A percentile compares a stretch with the other conserved stretches of the same genome.
phyloP scores from a whole-genome alignment of 2,888 invertebrate species.

The Sisyra terminalis region DNA sequence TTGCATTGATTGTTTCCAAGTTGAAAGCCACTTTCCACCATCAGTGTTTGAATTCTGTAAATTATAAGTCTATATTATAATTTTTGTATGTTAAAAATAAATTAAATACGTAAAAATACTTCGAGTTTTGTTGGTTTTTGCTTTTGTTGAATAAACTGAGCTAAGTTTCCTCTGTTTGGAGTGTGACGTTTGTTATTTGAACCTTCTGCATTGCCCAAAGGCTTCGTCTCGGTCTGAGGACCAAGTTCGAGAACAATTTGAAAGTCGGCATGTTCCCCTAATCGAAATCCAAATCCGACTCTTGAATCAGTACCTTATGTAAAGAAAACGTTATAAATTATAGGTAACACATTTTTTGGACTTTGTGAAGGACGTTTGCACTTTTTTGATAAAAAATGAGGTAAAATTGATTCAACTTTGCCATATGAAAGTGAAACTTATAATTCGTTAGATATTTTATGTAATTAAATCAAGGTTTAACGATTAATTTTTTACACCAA shows the following conservation, averaged over 20 bases:
- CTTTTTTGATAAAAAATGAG: too few species aligned
- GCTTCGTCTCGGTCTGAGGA: slow-evolving; percentile 58
- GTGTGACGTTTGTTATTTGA: slow-evolving; percentile 28
- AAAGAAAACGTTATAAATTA: slow-evolving; percentile 4
- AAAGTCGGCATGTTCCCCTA: slow-evolving; percentile 69
- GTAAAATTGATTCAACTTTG: too few species aligned
- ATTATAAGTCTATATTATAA: too few species aligned
- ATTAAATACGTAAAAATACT: slow-evolving; percentile 7
- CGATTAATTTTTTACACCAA: background rate
- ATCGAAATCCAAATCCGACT: slow-evolving; percentile 60
- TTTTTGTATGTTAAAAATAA: slow-evolving; percentile 7
- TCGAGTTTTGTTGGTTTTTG: slow-evolving; percentile 11
- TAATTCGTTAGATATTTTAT: too few species aligned
- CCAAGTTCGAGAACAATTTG: slow-evolving; percentile 62
- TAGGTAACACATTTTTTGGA: background rate
- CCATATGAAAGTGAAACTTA: background rate
- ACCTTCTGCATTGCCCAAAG: slow-evolving; percentile 33
- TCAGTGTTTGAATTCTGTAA: slow-evolving; percentile 30
- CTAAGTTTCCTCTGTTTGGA: slow-evolving; percentile 12
- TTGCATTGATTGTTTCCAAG: slow-evolving; percentile 41
- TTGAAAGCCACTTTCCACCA: slow-evolving; percentile 37
- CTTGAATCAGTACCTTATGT: slow-evolving; percentile 61
- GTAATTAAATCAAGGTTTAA: background rate
- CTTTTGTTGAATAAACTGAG: background rate
- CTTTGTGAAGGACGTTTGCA: background rate